A percentile compares a stretch with the other conserved stretches of the same genome.
phyloP scores from a whole-genome alignment of 2,797 vertebrate species.

The Bovichtus diacanthus region DNA sequence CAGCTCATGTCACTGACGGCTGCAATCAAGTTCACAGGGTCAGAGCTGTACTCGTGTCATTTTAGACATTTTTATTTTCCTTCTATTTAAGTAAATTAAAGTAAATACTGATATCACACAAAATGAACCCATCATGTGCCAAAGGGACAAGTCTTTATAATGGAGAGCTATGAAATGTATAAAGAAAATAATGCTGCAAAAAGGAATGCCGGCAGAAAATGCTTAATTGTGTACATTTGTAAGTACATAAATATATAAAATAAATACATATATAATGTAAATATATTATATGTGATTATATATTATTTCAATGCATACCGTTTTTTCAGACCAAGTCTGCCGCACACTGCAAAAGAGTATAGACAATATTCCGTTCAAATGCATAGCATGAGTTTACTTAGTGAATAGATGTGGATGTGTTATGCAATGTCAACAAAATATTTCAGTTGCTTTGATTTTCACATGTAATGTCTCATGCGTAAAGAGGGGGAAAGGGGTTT shows the following conservation, averaged over 20 bases:
- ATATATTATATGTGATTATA: no score
- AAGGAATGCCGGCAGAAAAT: background rate
- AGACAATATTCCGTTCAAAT: background rate
- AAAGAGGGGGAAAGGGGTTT: no score
- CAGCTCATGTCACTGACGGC: conserved; percentile 34
- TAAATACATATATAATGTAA: no score
- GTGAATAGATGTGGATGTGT: no score
- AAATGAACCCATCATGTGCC: background rate
- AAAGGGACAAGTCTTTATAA: background rate
- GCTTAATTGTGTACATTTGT: background rate
- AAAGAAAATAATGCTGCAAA: background rate
- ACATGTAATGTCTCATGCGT: no score
- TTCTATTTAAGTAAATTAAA: background rate
- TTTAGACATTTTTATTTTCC: background rate
- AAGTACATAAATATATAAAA: no score
- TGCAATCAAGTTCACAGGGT: background rate
- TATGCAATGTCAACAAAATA: no score
- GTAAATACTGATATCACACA: background rate
- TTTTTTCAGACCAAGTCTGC: background rate
- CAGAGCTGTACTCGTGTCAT: background rate
- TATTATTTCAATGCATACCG: background rate
- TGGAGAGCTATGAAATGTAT: background rate
- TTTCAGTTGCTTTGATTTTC: no score
- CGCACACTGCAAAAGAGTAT: no score
- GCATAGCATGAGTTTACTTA: background rate